A percentile compares a stretch with the other conserved stretches of the same genome.
These are phyloP conservation scores for Sphenodon punctatus DNA, from an alignment of 2,797 vertebrate species.

Conservation along the genomic window DNA sequence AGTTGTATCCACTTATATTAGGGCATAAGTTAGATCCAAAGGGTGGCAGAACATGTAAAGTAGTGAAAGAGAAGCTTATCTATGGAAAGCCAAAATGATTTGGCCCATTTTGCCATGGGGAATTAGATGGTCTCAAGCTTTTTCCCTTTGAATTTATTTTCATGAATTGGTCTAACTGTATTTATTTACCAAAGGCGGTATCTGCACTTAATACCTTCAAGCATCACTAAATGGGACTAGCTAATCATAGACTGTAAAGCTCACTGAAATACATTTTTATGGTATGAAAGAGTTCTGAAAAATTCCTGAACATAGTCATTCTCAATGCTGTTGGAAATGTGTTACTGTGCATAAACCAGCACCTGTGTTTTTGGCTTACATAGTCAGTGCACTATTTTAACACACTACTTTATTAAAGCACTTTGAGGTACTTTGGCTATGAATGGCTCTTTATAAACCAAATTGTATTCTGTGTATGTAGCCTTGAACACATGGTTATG, in stretches of 20 bases:
- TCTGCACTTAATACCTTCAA: not conserved
- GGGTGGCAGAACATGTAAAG: too few species aligned
- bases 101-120: not conserved
- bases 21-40: too few species aligned
- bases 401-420: not conserved
- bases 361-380: not conserved
- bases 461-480: not conserved
- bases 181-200: not conserved
- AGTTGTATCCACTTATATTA: too few species aligned
- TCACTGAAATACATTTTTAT: not conserved
- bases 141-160: not conserved
- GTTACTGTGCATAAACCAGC: not conserved
- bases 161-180: not conserved
- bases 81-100: not conserved
- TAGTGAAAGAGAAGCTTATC: not conserved
- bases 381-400: not conserved
- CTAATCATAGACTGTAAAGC: not conserved
- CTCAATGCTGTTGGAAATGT: not conserved
- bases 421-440: not conserved
- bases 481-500: not conserved
- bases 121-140: not conserved
- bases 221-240: accelerated
- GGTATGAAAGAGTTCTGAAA: not conserved
- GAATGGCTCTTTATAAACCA: not conserved
- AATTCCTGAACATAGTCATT: too few species aligned